A percentile compares a stretch with the other conserved stretches of the same genome.
These are phyloP conservation scores for Corythornis madagascariensis DNA, from an alignment of 2,113 vertebrate species.

Conservation along the genomic window DNA sequence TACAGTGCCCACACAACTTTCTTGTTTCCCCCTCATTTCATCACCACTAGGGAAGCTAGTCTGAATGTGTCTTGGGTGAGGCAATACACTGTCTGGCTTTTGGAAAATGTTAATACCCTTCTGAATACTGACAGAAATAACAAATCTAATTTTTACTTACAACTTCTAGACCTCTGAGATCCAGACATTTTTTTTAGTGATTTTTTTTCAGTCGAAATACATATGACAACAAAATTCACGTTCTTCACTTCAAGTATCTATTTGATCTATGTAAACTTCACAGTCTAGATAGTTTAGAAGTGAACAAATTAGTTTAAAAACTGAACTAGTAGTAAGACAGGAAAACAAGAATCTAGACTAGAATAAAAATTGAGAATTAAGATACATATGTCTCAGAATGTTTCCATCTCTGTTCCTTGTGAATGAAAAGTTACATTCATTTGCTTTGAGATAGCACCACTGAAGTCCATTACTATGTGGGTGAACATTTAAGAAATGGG, in stretches of 20 bases:
- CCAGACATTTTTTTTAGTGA: background rate
- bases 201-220: background rate
- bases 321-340: background rate
- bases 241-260: background rate
- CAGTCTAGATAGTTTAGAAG: background rate
- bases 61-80: background rate
- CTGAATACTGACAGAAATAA: background rate
- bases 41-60: background rate
- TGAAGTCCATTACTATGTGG: rapidly evolving
- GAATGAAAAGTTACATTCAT: background rate
- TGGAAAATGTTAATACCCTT: background rate
- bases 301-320: background rate
- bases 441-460: background rate
- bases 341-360: background rate
- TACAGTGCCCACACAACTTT: conserved; percentile 19
- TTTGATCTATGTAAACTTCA: background rate
- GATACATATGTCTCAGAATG: background rate
- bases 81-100: background rate
- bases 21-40: conserved; percentile 23
- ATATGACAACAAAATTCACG: background rate
- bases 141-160: background rate
- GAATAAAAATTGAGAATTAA: background rate
- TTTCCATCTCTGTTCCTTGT: background rate
- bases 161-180: background rate
- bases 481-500: background rate